Percentiles rank a stretch among this genome's conserved stretches.
phyloP scores from a whole-genome alignment of 2,113 vertebrate species.

The Odocoileus virginianus region DNA sequence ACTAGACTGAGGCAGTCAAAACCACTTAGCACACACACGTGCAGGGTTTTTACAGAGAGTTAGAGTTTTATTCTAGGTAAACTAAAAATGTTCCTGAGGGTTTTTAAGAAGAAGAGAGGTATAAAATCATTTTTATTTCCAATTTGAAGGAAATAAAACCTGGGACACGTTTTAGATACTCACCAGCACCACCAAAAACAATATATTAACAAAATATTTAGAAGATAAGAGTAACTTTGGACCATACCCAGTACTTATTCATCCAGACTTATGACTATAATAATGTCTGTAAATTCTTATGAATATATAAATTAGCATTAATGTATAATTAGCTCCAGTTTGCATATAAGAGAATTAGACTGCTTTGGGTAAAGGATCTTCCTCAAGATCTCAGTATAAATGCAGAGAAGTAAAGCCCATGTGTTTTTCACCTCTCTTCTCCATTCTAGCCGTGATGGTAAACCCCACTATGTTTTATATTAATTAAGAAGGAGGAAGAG shows the following conservation, averaged over 20 bases:
- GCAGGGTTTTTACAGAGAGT: background rate
- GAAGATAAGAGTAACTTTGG: background rate
- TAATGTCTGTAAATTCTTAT: background rate
- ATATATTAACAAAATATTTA: background rate
- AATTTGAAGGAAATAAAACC: background rate
- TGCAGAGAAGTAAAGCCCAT: background rate
- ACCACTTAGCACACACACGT: rapidly evolving
- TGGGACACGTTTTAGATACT: background rate
- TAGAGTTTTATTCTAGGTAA: background rate
- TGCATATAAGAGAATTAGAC: background rate
- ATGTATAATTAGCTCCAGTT: background rate
- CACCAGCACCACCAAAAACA: background rate
- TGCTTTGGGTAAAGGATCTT: background rate
- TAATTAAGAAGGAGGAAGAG: background rate
- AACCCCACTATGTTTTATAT: background rate
- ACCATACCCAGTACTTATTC: background rate
- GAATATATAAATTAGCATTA: background rate
- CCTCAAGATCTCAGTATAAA: background rate
- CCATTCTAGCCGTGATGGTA: background rate
- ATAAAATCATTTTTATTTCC: background rate
- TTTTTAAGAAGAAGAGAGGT: background rate
- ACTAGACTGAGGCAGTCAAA: background rate
- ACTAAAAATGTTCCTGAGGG: background rate
- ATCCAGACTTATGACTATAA: background rate
- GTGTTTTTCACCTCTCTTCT: background rate